Percentiles rank a stretch among this genome's conserved stretches.
These are phyloP conservation scores for Brassicogethes aeneus DNA, from an alignment of 2,888 invertebrate species.

Conservation along the genomic window DNA sequence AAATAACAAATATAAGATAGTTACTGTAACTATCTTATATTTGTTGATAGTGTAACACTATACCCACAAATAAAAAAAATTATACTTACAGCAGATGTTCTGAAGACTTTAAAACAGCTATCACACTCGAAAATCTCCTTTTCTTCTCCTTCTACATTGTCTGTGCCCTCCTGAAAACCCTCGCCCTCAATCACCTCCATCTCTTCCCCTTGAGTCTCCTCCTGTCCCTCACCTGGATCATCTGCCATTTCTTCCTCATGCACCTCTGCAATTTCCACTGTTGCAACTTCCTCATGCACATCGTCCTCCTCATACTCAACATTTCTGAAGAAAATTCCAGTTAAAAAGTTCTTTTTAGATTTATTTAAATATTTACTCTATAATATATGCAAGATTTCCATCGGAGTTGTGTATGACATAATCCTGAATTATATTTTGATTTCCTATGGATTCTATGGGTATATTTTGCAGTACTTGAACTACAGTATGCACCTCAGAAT, in stretches of 20 bases:
- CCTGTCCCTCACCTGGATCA: slow-evolving; percentile 5
- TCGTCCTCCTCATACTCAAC: slow-evolving; percentile 6
- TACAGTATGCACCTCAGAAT: slow-evolving; percentile 15
- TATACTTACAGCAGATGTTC: slow-evolving; percentile 33
- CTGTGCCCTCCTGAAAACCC: slow-evolving; percentile 8
- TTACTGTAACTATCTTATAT: no score
- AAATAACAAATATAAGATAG: no score
- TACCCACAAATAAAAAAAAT: no score
- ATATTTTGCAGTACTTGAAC: slow-evolving; percentile 23
- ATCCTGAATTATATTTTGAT: slow-evolving; percentile 11
- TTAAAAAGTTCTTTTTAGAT: not conserved
- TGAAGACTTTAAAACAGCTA: slow-evolving; percentile 30
- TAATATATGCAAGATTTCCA: slow-evolving; percentile 26
- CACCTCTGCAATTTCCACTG: no score
- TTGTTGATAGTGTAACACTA: no score
- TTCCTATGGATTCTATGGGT: not conserved
- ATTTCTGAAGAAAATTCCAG: slow-evolving; percentile 1
- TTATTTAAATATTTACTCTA: slow-evolving; percentile 21
- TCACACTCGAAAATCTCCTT: slow-evolving; percentile 24
- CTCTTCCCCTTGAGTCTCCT: not conserved
- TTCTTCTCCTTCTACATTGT: slow-evolving; percentile 9
- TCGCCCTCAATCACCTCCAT: slow-evolving; percentile 2
- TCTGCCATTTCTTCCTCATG: slow-evolving; percentile 15
- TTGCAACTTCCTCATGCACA: no score
- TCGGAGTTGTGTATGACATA: slow-evolving; percentile 23